These are phyloP conservation scores for Polyodon spathula DNA, from an alignment of 2,113 vertebrate genomes.

Conservation along the genomic window DNA sequence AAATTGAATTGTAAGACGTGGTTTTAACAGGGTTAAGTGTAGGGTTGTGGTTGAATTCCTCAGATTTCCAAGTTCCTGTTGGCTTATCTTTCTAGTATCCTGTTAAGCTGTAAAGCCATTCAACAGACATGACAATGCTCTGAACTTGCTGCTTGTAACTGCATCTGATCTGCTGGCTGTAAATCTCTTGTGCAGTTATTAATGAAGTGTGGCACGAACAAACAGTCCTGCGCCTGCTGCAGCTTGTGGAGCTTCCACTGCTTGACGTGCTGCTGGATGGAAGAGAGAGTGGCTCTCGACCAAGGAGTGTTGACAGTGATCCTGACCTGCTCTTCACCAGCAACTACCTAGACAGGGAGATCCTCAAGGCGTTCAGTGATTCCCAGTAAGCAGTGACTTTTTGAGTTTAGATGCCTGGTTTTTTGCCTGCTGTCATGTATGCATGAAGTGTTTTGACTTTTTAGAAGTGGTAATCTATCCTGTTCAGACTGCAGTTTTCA, in stretches of 20 bases:
- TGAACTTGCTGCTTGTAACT: slow-evolving; percentile 5
- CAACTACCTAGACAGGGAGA: slow-evolving; percentile 82
- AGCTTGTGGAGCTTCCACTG: slow-evolving; percentile 87
- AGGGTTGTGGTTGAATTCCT: too few species aligned
- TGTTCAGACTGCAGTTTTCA: too few species aligned
- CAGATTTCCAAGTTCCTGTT: too few species aligned
- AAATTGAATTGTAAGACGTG: too few species aligned
- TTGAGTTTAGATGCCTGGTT: too few species aligned
- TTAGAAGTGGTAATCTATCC: too few species aligned
- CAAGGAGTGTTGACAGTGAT: slow-evolving; percentile 52
- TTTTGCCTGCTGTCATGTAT: too few species aligned
- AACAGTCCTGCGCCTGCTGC: slow-evolving; percentile 76
- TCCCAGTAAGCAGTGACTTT: slow-evolving; percentile 71
- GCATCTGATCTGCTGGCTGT: slow-evolving; percentile 5
- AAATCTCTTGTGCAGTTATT: slow-evolving; percentile 60
- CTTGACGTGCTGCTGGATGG: slow-evolving; percentile 75
- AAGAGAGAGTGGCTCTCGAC: slow-evolving; percentile 40
- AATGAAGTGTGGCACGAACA: slow-evolving; percentile 90
- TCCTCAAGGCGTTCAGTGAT: slow-evolving; percentile 91
- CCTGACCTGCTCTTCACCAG: slow-evolving; percentile 62
- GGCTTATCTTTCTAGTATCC: too few species aligned
- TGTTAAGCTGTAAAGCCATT: too few species aligned
- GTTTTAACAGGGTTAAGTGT: too few species aligned
- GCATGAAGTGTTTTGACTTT: too few species aligned
- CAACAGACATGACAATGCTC: too few species aligned